Conservation (phyloP, 2,797 vertebrate species). For the Rhincodon typus region DNA sequence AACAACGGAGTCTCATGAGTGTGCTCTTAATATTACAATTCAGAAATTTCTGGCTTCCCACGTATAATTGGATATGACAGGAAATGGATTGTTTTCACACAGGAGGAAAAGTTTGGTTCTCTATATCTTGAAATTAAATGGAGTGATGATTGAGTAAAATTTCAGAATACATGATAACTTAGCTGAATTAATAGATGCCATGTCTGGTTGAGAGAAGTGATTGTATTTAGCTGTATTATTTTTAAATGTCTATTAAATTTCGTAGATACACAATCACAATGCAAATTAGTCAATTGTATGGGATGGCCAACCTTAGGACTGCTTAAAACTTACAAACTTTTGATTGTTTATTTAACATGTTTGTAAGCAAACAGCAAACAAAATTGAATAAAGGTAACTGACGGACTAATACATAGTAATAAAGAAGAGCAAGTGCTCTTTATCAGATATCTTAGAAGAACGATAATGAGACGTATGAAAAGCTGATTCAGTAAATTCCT, state of each 20-base stretch:
- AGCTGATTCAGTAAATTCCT: neutral
- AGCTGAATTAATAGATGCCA: neutral
- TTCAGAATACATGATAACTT: neutral
- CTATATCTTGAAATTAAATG: neutral
- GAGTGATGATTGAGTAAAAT: neutral
- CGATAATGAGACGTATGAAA: neutral
- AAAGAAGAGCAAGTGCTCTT: neutral
- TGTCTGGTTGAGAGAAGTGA: neutral
- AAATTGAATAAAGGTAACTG: too few relatives aligned
- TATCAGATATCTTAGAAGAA: neutral
- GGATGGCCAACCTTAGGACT: neutral
- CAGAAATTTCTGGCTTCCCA: too few relatives aligned
- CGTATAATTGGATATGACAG: too few relatives aligned
- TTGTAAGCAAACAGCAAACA: neutral
- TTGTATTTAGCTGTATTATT: neutral
- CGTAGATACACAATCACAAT: neutral
- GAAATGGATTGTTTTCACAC: neutral
- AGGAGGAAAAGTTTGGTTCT: neutral
- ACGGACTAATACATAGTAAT: too few relatives aligned
- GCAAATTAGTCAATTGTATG: neutral
- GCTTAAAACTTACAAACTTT: too few relatives aligned
- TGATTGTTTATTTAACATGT: too few relatives aligned
- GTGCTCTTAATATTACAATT: too few relatives aligned
- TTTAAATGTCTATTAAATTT: neutral
- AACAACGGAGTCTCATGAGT: too few relatives aligned